Percentiles rank a stretch among this genome's conserved stretches.
These are phyloP conservation scores for Parus major DNA, from an alignment of 2,113 vertebrate species.

Conservation along the genomic window DNA sequence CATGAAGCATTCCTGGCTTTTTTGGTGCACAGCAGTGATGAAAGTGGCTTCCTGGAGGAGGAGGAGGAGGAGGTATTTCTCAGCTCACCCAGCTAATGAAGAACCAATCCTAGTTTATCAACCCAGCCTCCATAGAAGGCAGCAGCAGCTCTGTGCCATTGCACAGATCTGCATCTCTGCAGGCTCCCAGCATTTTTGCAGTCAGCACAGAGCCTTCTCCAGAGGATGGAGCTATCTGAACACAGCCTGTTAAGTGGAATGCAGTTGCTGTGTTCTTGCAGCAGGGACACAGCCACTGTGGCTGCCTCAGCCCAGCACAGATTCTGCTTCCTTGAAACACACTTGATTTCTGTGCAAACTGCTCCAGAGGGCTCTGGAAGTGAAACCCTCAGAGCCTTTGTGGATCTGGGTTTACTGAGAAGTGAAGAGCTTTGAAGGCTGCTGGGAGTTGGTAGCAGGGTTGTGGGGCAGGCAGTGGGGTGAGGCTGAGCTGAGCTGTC, in stretches of 20 bases:
- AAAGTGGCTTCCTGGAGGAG: neutral
- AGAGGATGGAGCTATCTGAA: neutral
- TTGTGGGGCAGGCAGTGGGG: neutral
- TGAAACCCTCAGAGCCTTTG: neutral
- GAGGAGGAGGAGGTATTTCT: neutral
- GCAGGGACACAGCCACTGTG: neutral
- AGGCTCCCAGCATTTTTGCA: neutral
- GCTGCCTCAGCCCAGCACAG: neutral
- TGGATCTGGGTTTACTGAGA: neutral
- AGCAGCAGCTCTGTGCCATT: neutral
- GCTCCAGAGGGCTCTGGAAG: neutral
- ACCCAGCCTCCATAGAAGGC: fast-evolving
- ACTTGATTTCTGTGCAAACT: neutral
- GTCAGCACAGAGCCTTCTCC: neutral
- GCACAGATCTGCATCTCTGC: neutral
- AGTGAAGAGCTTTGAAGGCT: neutral
- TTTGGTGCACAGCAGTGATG: neutral
- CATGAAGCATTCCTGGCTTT: neutral
- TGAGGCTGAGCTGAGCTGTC: neutral
- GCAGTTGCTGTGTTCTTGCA: neutral
- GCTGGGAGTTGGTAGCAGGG: neutral
- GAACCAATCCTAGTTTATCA: neutral
- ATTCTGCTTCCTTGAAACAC: neutral
- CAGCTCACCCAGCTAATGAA: neutral
- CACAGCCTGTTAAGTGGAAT: neutral